Base-by-base conservation (phyloP, 2,113 vertebrate genomes). In the Chitala chitala region DNA sequence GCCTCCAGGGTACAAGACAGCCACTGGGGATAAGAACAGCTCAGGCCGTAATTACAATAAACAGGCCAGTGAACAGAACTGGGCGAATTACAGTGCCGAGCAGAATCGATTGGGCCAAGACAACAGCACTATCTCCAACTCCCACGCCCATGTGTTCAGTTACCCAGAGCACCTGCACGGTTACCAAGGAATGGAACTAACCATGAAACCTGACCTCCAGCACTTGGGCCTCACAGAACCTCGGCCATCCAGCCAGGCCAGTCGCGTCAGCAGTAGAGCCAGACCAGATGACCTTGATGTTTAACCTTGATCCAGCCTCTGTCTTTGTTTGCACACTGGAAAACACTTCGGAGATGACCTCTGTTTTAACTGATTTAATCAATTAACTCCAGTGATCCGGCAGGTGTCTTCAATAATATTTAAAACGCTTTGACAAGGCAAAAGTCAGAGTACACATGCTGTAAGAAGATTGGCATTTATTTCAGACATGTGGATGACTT, bases 41-140 rank as follows among this genome's bases (percentile, higher is more conserved):
- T 94, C 93, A 48, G 93, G 92, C 74, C 91, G 91, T 75, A 94
- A 93, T 83, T 94, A 93, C 84, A 93, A 94, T 80, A 94, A 94
- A 69, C 93, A 94, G 84, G 93, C 93, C 15, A 94, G 91, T 0
- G 92, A 94, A 85, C 94, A 95, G 83, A 95, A 95, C 84, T 95
- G 94, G 93, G 93, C 94, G 63, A 95, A 95, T 81, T 95, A 91
- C 82, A 95, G 94, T 0, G 91, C 93, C 0, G 93, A 95, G 68
- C 93, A 94, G 80, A 95, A 93, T 76, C 90, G 92, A 76, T 90
- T 94, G 85, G 93, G 92, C 2, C 92, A 93, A 78, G 90, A 89
- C 6, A 92, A 91, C 76, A 92, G 89, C 83, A 91, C 90, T 83
- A 91, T 93, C 82, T 92, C 91, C 75, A 93, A 93, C 80, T 92